Conservation (phyloP, 2,797 vertebrate species). For the Tokudaia tokunoshimensis region DNA sequence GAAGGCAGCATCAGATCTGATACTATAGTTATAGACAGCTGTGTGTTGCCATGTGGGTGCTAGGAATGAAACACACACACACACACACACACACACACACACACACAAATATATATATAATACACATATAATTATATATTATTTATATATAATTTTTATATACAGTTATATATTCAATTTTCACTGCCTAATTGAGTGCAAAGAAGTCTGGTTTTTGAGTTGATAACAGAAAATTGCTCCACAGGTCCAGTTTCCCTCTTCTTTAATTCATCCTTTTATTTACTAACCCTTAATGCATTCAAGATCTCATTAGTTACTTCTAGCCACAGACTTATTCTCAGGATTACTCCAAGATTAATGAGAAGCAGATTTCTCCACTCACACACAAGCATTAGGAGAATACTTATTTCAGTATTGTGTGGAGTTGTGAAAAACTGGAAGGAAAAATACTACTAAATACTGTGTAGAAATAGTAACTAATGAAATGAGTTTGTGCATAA, state of each 20-base stretch:
- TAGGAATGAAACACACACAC: not conserved
- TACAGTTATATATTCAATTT: too few relatives aligned
- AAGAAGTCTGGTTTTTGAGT: not conserved
- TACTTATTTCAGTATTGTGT: not conserved
- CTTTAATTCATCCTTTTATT: not conserved
- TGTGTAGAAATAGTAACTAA: slow-evolving; percentile 9
- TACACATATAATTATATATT: too few relatives aligned
- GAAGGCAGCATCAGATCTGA: not conserved
- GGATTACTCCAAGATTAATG: not conserved
- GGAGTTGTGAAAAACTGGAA: not conserved
- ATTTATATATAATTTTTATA: too few relatives aligned
- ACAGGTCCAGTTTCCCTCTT: not conserved
- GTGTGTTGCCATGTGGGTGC: not conserved
- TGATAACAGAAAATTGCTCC: not conserved
- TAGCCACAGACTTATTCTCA: not conserved
- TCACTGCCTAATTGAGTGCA: too few relatives aligned
- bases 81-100: too few relatives aligned
- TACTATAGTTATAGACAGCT: not conserved
- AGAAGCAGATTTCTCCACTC: not conserved
- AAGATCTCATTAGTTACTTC: not conserved
- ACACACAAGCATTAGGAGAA: not conserved
- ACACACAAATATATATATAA: too few relatives aligned
- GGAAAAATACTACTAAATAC: not conserved
- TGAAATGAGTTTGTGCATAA: not conserved
- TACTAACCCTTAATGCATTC: not conserved